phyloP scores from a whole-genome alignment of 2,888 invertebrate genomes.

The Panopea generosa region DNA sequence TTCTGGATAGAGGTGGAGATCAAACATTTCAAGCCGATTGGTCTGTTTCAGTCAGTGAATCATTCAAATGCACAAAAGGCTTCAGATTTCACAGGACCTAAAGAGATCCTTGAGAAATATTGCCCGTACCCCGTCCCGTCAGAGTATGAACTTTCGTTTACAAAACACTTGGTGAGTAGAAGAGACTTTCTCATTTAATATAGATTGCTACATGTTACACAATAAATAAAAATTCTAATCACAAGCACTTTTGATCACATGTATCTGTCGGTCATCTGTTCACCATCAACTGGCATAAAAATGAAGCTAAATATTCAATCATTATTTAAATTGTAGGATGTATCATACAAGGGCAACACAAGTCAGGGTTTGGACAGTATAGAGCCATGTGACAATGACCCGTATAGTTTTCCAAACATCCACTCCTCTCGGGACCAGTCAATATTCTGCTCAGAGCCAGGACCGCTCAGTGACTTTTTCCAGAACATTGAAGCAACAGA shows the following conservation, averaged over 20 bases:
- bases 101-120: constrained; percentile 68
- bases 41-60: constrained; percentile 72
- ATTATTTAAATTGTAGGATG: too few relatives aligned
- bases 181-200: too few relatives aligned
- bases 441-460: constrained; percentile 80
- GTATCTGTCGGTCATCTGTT: too few relatives aligned
- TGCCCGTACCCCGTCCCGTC: constrained; percentile 82
- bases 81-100: constrained; percentile 45
- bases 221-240: too few relatives aligned
- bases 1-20: constrained; percentile 73
- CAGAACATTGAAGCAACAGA: constrained; percentile 71
- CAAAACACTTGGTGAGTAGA: constrained; percentile 75
- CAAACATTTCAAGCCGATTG: constrained; percentile 69
- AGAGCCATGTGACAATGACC: constrained; percentile 69
- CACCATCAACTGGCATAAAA: too few relatives aligned
- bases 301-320: too few relatives aligned
- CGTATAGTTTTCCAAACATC: constrained; percentile 41
- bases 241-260: too few relatives aligned
- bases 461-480: constrained; percentile 78
- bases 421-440: constrained; percentile 51
- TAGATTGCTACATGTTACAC: too few relatives aligned
- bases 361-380: constrained; percentile 59
- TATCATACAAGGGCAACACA: constrained; percentile 68
- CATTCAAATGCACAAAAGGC: constrained; percentile 64
- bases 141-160: constrained; percentile 78